Base-by-base conservation (phyloP, 2,113 vertebrate species). In the Pteruthius melanotis region DNA sequence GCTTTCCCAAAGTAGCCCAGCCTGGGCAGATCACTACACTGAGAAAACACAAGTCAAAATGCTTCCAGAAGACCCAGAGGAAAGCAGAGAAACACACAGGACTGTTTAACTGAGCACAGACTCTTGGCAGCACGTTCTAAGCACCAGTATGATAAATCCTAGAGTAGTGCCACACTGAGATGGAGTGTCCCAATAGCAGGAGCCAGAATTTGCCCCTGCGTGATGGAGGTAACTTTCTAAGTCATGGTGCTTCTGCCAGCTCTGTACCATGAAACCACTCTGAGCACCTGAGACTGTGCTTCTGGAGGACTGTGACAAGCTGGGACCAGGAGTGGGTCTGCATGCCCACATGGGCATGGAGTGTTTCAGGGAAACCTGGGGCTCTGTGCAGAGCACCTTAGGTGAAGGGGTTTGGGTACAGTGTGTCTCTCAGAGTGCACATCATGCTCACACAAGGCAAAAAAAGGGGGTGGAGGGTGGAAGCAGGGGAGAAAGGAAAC, bases 401-500 rank as follows among this genome's bases (percentile, higher is more conserved):
- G 44, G 35, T 2, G 5, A 44, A 60, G 40, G 3, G 23, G 3
- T 35, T 83, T 87, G 80, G 81, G 60, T 83, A 65, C 47, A 24
- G 14, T 11, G 20, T 0, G 1, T 52, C 53, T 44, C 71, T 80
- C 63, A 88, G 44, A 64, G 40, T 6, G 5, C 68, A 66, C 39
- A 49, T 53, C 0, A 0, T 3, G 20, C 39, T 85, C 56, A 31
- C 18, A 40, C 60, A 72, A 88, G 53, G 74, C 52, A 80, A 78
- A 52, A 70, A 83, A 74, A 49, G 6, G 37, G 10, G 26, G 42
- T 27, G 76, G 76, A 28, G 82, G 23, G 50, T 4, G 11, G 61
- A 81, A 68, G 37, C 50, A 87, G 64, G 86, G 91, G 87, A 94
- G 94, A 95, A 94, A 83, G 92, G 93, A 96, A 97, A 93, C 97